These are phyloP conservation scores for Gobionotothen gibberifrons DNA, from an alignment of 2,797 vertebrate species.

Conservation along the genomic window DNA sequence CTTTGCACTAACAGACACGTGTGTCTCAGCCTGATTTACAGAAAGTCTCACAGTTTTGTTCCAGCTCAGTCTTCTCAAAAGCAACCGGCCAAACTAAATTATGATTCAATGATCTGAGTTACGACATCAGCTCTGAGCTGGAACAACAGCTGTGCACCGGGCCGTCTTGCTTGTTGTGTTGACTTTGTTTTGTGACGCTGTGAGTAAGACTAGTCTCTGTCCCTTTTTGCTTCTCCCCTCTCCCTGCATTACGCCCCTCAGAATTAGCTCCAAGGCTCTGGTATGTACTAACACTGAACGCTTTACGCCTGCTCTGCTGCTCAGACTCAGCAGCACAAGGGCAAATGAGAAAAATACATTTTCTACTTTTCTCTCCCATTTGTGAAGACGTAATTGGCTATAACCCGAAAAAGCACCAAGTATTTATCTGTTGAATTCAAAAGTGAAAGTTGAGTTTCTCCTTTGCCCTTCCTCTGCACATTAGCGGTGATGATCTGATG, in stretches of 20 bases:
- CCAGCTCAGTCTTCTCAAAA: constrained; percentile 42
- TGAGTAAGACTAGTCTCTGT: constrained; percentile 97
- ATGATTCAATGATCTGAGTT: neutral
- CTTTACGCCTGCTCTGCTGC: constrained; percentile 75
- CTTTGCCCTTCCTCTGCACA: constrained; percentile 65
- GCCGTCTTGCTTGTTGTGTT: constrained; percentile 70
- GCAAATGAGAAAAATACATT: constrained; percentile 71
- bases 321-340: constrained; percentile 62
- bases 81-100: neutral
- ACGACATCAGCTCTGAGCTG: constrained; percentile 33
- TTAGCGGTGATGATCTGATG: constrained; percentile 28
- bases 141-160: constrained; percentile 50
- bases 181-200: constrained; percentile 85
- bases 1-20: neutral
- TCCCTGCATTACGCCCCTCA: constrained; percentile 89
- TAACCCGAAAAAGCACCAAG: neutral
- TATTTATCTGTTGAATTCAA: neutral
- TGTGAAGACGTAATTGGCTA: constrained; percentile 15
- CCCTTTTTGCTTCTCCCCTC: constrained; percentile 86
- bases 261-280: constrained; percentile 93
- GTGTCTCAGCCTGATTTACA: constrained; percentile 5
- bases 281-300: constrained; percentile 92
- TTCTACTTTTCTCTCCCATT: neutral
- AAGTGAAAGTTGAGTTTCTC: constrained; percentile 50
- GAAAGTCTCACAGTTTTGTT: constrained; percentile 49